Percentiles rank a stretch among this genome's conserved stretches.
Evolutionary conservation across 1,140 invertebrate species (phyloP).

Genomic region (Penaeus indicus): DNA sequence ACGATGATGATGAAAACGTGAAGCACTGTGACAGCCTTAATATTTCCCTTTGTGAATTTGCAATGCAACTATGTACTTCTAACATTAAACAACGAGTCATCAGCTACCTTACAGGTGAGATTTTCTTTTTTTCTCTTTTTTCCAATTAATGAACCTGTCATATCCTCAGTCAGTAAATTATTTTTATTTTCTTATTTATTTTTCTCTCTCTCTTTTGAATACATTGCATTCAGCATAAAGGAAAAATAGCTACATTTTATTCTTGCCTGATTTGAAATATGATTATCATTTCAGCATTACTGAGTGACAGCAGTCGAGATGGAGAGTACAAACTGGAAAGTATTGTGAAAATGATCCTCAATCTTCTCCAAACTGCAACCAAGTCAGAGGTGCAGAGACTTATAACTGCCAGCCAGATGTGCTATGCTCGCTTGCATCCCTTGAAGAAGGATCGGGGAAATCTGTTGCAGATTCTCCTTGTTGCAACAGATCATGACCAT

Average conservation of each 20-base stretch:
- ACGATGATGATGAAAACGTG: not conserved
- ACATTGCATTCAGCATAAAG: not conserved
- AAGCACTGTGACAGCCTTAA: conserved; percentile 46
- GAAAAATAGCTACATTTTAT: not conserved
- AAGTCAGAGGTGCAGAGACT: not conserved
- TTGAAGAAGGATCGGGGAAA: conserved; percentile 46
- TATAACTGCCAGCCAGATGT: conserved; percentile 20
- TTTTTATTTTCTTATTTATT: not conserved
- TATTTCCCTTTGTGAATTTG: conserved; percentile 15
- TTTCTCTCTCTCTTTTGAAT: not conserved
- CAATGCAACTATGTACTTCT: conserved; percentile 30
- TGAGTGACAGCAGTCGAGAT: conserved; percentile 43
- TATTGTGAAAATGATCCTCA: conserved; percentile 34
- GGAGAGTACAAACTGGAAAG: conserved; percentile 40
- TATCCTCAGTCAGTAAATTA: not conserved
- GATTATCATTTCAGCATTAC: conserved; percentile 20
- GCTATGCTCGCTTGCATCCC: conserved; percentile 43
- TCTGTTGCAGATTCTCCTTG: conserved; percentile 40
- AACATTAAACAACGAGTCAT: conserved; percentile 16
- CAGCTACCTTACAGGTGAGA: conserved; percentile 36
- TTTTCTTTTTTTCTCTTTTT: not conserved
- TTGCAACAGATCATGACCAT: conserved; percentile 38
- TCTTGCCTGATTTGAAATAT: not conserved
- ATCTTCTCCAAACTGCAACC: not conserved
- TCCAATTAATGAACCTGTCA: not conserved